phyloP scores from a whole-genome alignment of 2,888 invertebrate genomes.

The Chironomus riparius region DNA sequence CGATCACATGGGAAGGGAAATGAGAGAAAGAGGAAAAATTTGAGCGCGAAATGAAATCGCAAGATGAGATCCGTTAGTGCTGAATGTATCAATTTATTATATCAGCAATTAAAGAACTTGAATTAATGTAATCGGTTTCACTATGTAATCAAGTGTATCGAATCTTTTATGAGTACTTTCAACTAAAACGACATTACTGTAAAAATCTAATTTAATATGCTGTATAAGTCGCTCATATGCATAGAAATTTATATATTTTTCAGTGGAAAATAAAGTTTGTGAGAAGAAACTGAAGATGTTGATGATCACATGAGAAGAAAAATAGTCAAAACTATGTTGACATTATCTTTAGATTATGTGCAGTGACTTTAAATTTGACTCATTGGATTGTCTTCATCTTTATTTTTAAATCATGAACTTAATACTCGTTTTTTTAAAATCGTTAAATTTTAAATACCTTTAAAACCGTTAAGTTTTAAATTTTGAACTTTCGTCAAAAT shows the following conservation, averaged over 20 bases:
- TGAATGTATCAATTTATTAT: not conserved
- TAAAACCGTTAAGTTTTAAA: no score
- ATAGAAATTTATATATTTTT: not conserved
- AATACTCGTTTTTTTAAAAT: no score
- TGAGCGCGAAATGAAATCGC: not conserved
- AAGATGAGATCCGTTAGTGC: not conserved
- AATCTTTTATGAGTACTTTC: not conserved
- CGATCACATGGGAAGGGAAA: not conserved
- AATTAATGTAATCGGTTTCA: not conserved
- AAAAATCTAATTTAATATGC: not conserved
- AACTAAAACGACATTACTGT: not conserved
- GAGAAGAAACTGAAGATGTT: not conserved
- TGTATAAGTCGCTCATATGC: not conserved
- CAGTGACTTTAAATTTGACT: no score
- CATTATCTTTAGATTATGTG: not conserved
- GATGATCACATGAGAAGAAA: not conserved
- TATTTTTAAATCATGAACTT: no score
- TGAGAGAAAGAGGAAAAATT: not conserved
- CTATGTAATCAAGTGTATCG: not conserved
- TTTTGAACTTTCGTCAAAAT: no score
- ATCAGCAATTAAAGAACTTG: not conserved
- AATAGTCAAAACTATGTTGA: not conserved
- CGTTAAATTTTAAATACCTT: no score
- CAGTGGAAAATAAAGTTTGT: not conserved
- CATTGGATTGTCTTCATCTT: no score